phyloP scores from a whole-genome alignment of 2,888 invertebrate genomes.

The Spisula solida region DNA sequence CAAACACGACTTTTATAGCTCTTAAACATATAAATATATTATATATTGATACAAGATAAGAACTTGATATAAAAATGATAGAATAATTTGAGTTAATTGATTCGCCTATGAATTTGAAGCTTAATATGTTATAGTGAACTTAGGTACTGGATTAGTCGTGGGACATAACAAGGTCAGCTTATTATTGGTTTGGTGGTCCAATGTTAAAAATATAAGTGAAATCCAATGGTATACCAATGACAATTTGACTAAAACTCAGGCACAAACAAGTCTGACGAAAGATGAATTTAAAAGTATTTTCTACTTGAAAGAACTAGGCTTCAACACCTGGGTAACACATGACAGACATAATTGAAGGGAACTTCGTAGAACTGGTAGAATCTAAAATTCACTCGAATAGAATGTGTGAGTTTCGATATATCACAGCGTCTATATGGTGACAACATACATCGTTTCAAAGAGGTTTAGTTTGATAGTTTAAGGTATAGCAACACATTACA shows the following conservation, averaged over 20 bases:
- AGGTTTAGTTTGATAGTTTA: too few relatives aligned
- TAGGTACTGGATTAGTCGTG: neutral
- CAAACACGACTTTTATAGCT: neutral
- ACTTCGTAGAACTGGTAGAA: too few relatives aligned
- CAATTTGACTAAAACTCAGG: neutral
- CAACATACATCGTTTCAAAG: too few relatives aligned
- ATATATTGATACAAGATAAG: neutral
- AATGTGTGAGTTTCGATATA: too few relatives aligned
- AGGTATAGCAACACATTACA: too few relatives aligned
- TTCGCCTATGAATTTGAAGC: neutral
- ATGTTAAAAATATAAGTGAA: neutral
- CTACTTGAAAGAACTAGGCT: too few relatives aligned
- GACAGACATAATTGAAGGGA: too few relatives aligned
- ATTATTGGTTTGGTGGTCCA: neutral
- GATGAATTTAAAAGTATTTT: too few relatives aligned
- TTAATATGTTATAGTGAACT: neutral
- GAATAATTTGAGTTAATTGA: constrained; percentile 15
- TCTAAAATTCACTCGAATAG: too few relatives aligned
- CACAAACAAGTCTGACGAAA: too few relatives aligned
- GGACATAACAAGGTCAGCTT: neutral
- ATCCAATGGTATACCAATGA: neutral
- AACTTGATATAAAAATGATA: neutral
- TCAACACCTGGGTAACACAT: too few relatives aligned
- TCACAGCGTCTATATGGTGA: too few relatives aligned
- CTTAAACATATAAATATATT: neutral